Percentiles rank a stretch among this genome's conserved stretches.
Evolutionary conservation across 2,113 vertebrate species (phyloP).

Genomic region (Chionodraco myersi): DNA sequence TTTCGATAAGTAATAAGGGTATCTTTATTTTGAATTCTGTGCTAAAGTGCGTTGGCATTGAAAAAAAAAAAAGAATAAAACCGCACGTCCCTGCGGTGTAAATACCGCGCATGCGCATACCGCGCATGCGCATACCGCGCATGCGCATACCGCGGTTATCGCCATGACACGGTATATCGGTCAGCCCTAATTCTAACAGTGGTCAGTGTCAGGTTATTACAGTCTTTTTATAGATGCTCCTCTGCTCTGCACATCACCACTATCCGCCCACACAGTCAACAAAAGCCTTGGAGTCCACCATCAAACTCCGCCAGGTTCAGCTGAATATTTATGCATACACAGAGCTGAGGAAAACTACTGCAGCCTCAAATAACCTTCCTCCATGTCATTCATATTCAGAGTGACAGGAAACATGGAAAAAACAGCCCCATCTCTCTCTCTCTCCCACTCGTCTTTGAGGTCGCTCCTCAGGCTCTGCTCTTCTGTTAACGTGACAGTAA

Average conservation of each 20-base stretch:
- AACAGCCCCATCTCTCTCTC: not conserved
- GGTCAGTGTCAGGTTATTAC: not conserved
- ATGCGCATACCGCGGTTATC: too few species aligned
- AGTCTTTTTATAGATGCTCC: not conserved
- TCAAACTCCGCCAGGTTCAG: slow-evolving; percentile 5
- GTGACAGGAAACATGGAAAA: slow-evolving; percentile 6
- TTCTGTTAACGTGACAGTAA: slow-evolving; percentile 2
- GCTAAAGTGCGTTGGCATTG: too few species aligned
- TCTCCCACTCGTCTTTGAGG: not conserved
- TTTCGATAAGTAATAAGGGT: too few species aligned
- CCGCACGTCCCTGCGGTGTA: too few species aligned
- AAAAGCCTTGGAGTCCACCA: slow-evolving; percentile 1
- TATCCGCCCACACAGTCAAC: not conserved
- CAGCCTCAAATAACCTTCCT: slow-evolving; percentile 6
- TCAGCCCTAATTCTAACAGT: not conserved
- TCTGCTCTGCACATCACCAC: not conserved
- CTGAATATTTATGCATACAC: slow-evolving; percentile 42
- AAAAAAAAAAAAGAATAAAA: too few species aligned
- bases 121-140: too few species aligned
- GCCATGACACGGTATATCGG: too few species aligned
- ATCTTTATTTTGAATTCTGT: too few species aligned
- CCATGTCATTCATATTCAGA: not conserved
- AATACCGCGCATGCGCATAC: too few species aligned
- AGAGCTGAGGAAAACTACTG: slow-evolving; percentile 13
- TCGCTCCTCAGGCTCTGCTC: not conserved